Percentiles rank a stretch among this genome's conserved stretches.
phyloP scores from a whole-genome alignment of 2,888 invertebrate species.

The Apodemia duryi region DNA sequence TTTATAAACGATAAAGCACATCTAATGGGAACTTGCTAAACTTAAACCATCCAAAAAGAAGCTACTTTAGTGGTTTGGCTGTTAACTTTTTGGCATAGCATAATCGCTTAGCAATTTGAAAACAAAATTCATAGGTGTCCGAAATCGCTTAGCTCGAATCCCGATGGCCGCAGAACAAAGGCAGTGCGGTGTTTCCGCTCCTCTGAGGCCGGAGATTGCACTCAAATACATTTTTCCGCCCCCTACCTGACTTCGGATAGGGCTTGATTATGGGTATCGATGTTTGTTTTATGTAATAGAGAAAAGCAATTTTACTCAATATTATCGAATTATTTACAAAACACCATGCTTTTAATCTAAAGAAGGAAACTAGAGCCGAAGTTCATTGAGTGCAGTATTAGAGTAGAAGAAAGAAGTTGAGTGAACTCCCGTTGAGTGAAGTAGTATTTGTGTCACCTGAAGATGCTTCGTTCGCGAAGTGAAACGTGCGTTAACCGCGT shows the following conservation, averaged over 20 bases:
- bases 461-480: no score
- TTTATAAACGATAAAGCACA: no score
- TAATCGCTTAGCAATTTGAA: conserved; percentile 20
- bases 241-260: background rate
- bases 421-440: no score
- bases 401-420: no score
- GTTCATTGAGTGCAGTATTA: no score
- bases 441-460: no score
- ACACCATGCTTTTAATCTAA: no score
- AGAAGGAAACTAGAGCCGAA: no score
- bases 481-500: no score
- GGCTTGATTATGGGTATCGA: background rate
- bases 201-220: conserved; percentile 48
- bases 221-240: conserved; percentile 48
- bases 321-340: no score
- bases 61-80: background rate
- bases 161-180: conserved; percentile 36
- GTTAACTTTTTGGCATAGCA: background rate
- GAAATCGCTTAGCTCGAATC: conserved; percentile 16
- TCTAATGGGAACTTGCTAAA: no score
- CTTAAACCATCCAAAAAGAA: background rate
- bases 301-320: background rate
- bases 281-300: background rate
- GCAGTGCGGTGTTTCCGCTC: conserved; percentile 33
- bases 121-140: conserved; percentile 29